Conservation (phyloP, 2,113 vertebrate species). For the Mustelus asterias region DNA sequence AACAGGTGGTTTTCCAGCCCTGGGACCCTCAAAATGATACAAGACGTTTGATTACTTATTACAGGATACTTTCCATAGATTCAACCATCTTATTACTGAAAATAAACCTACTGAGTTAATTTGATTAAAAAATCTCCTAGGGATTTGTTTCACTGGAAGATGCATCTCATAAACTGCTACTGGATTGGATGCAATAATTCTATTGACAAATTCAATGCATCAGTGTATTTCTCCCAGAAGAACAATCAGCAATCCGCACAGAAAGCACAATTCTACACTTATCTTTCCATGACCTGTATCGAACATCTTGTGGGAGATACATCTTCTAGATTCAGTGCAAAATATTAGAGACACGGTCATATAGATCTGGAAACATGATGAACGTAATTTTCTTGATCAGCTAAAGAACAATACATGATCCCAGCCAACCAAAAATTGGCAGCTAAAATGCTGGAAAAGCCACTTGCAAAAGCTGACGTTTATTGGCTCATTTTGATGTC, state of each 20-base stretch:
- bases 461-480: background rate
- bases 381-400: background rate
- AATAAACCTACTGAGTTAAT: background rate
- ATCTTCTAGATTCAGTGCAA: background rate
- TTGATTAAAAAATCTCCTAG: background rate
- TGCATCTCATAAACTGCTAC: background rate
- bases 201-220: background rate
- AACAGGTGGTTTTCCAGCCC: background rate
- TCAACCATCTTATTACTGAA: background rate
- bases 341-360: background rate
- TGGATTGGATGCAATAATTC: background rate
- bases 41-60: background rate
- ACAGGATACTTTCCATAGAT: background rate
- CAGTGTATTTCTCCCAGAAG: background rate
- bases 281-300: background rate
- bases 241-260: background rate
- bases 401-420: background rate
- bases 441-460: background rate
- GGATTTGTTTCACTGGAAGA: background rate
- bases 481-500: background rate
- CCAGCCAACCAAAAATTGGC: background rate
- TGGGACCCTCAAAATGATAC: background rate
- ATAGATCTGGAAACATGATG: background rate
- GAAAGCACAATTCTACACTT: background rate
- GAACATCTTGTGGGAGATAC: background rate